phyloP scores from a whole-genome alignment of 2,797 vertebrate genomes.

The Sarcophilus harrisii region DNA sequence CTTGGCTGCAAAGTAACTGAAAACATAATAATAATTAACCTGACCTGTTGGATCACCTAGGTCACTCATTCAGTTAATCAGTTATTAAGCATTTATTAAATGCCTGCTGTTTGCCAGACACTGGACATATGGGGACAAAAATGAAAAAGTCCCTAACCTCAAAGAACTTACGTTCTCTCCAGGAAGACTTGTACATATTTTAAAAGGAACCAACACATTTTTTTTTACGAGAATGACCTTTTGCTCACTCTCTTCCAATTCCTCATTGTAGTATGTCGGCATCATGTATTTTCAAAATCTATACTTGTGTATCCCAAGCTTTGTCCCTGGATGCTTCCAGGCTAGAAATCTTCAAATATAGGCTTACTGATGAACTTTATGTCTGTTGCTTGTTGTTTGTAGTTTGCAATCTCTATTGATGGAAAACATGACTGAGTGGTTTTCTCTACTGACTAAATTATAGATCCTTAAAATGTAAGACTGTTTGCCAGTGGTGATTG shows the following conservation, averaged over 20 bases:
- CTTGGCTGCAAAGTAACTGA: not conserved
- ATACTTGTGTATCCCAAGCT: not conserved
- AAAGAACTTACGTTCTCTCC: not conserved
- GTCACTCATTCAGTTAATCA: not conserved
- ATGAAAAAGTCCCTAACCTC: not conserved
- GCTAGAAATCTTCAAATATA: not conserved
- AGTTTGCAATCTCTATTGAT: not conserved
- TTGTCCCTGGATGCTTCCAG: not conserved
- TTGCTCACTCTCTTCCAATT: not conserved
- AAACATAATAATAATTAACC: constrained; percentile 1
- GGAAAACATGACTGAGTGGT: not conserved
- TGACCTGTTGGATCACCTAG: constrained; percentile 13
- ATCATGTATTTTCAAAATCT: not conserved
- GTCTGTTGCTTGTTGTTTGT: not conserved
- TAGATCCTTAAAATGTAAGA: not conserved
- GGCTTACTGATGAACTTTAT: not conserved
- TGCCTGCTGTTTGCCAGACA: not conserved
- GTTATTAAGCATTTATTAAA: not conserved
- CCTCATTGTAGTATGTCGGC: not conserved
- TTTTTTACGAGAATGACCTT: not conserved
- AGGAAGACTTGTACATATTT: not conserved
- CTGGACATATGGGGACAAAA: not conserved
- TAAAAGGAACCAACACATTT: not conserved
- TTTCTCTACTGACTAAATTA: not conserved
- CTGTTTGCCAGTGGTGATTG: not conserved